Evolutionary conservation across 2,113 vertebrate species (phyloP), one percentile per base, ranked within the genome.

Genomic region (Lophura nycthemera): DNA sequence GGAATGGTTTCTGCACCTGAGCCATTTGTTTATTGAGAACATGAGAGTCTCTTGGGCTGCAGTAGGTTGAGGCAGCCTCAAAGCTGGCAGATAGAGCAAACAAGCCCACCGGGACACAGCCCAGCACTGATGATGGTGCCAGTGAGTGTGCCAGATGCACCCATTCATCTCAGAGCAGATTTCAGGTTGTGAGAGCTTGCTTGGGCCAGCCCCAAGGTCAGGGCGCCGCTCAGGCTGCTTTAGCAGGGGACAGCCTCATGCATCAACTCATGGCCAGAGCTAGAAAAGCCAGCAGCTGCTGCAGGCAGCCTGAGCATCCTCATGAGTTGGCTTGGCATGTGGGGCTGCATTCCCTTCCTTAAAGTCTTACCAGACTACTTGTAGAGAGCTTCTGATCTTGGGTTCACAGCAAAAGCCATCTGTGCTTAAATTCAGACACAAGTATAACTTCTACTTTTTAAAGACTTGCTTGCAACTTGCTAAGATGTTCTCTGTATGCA

Each of bases 151-250:
- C 47, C 67, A 38, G 40, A 76, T 15, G 7, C 2, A 52, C 48
- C 40, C 32, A 6, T 18, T 47, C 30, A 4, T 60, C 52, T n/a
- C 88, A 43, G 72, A 65, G 83, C 25, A n/a, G 47, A 38, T 47
- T 43, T 29, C 1, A 10, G 6, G 30, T 66, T 59, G 40, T 1
- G 2, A 25, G 34, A 1, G 0, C 11, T 50, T 18, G 1, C 70
- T 71, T 54, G 18, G 57, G 47, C 56, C 12, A 70, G 34, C 29
- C 63, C n/a, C 47, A 40, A 60, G 13, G 8, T 36, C 71, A 42
- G 75, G 78, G 50, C 29, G 6, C 34, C 70, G 71, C n/a, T 85
- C 42, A 30, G 30, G 20, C 27, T 22, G 78, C 13, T 61, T 42
- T 76, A 40, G 29, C 52, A 73, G 77, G 8, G 36, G 16, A 16